phyloP scores from a whole-genome alignment of 2,113 vertebrate genomes.

The Elgaria multicarinata region DNA sequence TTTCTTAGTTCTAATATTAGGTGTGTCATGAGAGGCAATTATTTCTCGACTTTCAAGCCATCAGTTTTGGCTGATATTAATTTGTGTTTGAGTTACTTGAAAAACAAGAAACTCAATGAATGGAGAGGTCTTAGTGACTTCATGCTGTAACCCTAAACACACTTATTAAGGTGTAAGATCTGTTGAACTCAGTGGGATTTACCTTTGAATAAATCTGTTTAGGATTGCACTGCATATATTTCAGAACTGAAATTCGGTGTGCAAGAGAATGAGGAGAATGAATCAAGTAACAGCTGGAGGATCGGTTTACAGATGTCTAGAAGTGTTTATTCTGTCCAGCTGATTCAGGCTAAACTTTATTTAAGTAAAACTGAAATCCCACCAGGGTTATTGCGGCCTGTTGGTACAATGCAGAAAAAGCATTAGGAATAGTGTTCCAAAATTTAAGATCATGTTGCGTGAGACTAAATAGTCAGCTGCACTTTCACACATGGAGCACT shows the following conservation, averaged over 20 bases:
- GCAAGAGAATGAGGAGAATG: background rate
- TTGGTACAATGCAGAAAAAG: background rate
- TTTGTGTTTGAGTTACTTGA: background rate
- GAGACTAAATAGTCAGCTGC: background rate
- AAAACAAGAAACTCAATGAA: background rate
- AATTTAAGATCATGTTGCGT: background rate
- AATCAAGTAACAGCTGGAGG: background rate
- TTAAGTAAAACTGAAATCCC: background rate
- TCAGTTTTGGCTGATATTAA: background rate
- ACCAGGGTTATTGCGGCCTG: background rate
- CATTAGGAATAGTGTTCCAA: background rate
- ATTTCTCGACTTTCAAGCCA: background rate
- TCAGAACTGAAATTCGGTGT: background rate
- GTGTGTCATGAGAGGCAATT: background rate
- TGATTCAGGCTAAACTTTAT: background rate
- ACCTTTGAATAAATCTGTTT: background rate
- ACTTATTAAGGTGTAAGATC: background rate
- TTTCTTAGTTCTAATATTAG: background rate
- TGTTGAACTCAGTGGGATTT: background rate
- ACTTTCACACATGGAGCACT: background rate
- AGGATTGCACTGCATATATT: background rate
- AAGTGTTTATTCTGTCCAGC: conserved; percentile 5
- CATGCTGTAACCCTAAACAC: background rate
- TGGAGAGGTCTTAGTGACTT: background rate
- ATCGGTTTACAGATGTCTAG: background rate